phyloP scores from a whole-genome alignment of 2,888 invertebrate species.

The Allacma fusca region DNA sequence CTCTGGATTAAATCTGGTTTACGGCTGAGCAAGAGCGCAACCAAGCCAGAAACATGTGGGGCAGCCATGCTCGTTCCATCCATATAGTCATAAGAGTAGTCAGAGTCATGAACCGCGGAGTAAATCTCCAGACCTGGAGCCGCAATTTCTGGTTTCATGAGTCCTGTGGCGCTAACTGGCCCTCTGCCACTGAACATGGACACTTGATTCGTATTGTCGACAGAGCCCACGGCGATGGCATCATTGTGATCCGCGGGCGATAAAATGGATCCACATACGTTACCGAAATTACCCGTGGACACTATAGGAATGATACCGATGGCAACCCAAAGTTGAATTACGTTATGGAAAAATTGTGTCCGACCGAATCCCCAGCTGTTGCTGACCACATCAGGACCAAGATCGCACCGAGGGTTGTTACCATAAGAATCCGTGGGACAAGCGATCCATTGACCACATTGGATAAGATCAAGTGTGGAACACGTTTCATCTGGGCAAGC shows the following conservation, averaged over 20 bases:
- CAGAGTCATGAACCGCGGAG: neutral
- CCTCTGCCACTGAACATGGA: constrained; percentile 10
- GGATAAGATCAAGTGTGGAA: neutral
- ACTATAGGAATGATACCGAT: neutral
- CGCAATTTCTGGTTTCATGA: constrained; percentile 1
- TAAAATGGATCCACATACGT: neutral
- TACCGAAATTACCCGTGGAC: neutral
- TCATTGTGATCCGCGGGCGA: neutral
- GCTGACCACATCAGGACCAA: constrained; percentile 6
- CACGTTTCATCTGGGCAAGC: neutral
- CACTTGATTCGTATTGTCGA: neutral
- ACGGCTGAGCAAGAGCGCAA: neutral
- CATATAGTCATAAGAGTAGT: neutral
- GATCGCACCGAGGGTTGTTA: neutral
- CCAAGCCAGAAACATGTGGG: constrained; percentile 18
- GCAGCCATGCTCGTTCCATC: constrained; percentile 32
- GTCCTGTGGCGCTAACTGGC: neutral
- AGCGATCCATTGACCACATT: constrained; percentile 19
- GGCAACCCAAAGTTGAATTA: neutral
- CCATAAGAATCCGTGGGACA: constrained; percentile 13
- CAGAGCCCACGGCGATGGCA: constrained; percentile 5
- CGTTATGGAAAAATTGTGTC: constrained; percentile 6
- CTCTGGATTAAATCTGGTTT: constrained; percentile 4
- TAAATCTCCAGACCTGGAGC: constrained; percentile 13
- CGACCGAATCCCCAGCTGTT: constrained; percentile 41